Evolutionary conservation across 2,888 invertebrate species (phyloP), one percentile per base, ranked within the genome.

Genomic region (Drosophila testacea): DNA sequence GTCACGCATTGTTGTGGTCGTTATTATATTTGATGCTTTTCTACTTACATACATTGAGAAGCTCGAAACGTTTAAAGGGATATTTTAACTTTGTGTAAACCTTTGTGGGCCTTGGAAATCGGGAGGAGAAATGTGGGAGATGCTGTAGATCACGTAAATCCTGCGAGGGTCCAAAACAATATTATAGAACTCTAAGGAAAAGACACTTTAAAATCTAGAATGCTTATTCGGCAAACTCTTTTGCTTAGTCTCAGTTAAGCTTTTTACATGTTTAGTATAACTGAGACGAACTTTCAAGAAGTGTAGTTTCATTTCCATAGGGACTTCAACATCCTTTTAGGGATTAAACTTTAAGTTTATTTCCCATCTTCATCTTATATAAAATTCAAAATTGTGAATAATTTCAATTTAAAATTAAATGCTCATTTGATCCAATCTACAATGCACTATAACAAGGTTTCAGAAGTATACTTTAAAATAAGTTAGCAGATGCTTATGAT

Each of bases 1-100:
- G 73, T 79, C 79, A 79, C 79, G 79, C 79, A 77, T 79, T 81
- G 81, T 79, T 81, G 81, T 79, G 78, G 81, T 81, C 81, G 81
- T 79, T 79, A 79, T 79, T 77, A 79, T 80, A 77, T 79, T 79
- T 77, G 79, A 71, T 75, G 71, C 71, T 63, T 62, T 76, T 77
- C 70, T 70, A 75, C 75, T 70, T 68, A 64, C 50, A 57, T 13
- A 60, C 44, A 59, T 55, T 60, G 55, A 55, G 46, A 51, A 46
- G 39, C 73, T 34, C 55, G 55, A 44, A 75, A 68, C 77, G 52
- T 78, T 77, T 77, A 77, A 77, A 79, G 69, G 69, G 52, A 79
- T 73, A 79, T 73, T 77, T 77, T 28, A 78, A 78, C 76, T 69
- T 73, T 78, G 30, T 73, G 36, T 46, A 67, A 60, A 56, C 42